A percentile compares a stretch with the other conserved stretches of the same genome.
Conservation (phyloP, 2,797 vertebrate genomes). For the Artibeus jamaicensis region DNA sequence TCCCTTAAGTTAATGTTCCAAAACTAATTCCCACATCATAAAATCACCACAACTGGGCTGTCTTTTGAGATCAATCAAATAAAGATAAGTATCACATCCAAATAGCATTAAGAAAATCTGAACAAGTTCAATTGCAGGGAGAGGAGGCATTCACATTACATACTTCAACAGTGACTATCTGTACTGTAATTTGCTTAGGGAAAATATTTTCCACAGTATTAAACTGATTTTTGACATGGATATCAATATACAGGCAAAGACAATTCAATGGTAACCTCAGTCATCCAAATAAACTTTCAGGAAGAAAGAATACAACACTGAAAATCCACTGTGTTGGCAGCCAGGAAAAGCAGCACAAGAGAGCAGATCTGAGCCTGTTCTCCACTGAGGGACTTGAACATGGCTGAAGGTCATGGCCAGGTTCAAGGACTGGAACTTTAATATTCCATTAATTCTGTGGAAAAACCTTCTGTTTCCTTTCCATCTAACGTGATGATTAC, state of each 20-base stretch:
- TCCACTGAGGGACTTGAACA: constrained; percentile 32
- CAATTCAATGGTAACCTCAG: background rate
- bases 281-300: background rate
- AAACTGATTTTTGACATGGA: constrained; percentile 34
- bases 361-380: constrained; percentile 55
- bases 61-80: background rate
- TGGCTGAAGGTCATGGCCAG: constrained; percentile 59
- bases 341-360: constrained; percentile 38
- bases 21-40: background rate
- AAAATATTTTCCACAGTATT: background rate
- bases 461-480: constrained; percentile 56
- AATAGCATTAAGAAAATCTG: background rate
- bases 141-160: background rate
- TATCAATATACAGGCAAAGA: constrained; percentile 1
- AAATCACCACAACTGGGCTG: background rate
- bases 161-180: background rate
- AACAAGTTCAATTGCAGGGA: background rate
- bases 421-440: constrained; percentile 57
- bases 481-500: constrained; percentile 8
- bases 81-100: background rate
- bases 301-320: background rate
- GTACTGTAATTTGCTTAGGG: background rate
- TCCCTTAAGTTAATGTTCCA: constrained; percentile 3
- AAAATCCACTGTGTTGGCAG: background rate
- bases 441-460: constrained; percentile 70